Evolutionary conservation across 2,113 vertebrate species (phyloP).

Genomic region (Elaphurus davidianus): DNA sequence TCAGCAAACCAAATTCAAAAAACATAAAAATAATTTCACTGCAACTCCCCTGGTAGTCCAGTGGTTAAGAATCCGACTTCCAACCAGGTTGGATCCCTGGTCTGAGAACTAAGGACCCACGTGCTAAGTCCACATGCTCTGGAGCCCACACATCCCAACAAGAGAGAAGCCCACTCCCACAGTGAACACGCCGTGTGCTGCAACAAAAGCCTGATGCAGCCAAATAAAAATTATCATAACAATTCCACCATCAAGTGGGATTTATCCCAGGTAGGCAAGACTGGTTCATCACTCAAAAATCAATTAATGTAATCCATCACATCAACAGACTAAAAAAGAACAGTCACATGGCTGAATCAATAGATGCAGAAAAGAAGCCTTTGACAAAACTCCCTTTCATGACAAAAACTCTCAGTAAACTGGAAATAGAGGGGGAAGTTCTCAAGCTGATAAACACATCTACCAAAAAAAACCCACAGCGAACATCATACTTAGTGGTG

Average conservation of each 20-base stretch:
- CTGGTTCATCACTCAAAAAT: not conserved
- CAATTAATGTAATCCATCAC: not conserved
- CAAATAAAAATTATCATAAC: not conserved
- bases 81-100: not conserved
- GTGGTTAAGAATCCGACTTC: not conserved
- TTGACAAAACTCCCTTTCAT: not conserved
- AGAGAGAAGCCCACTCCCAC: not conserved
- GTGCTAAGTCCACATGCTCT: not conserved
- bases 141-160: not conserved
- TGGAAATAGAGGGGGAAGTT: not conserved
- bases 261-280: not conserved
- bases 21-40: not conserved
- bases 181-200: rapidly evolving
- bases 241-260: not conserved
- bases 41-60: not conserved
- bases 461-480: not conserved
- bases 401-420: not conserved
- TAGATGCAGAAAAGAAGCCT: not conserved
- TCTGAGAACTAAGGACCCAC: not conserved
- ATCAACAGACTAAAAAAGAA: not conserved
- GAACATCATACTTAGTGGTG: not conserved
- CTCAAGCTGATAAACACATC: not conserved
- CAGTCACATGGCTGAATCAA: not conserved
- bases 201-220: not conserved
- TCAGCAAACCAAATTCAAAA: not conserved